These are phyloP conservation scores for Mus spicilegus DNA, from an alignment of 2,113 vertebrate species.

Conservation along the genomic window DNA sequence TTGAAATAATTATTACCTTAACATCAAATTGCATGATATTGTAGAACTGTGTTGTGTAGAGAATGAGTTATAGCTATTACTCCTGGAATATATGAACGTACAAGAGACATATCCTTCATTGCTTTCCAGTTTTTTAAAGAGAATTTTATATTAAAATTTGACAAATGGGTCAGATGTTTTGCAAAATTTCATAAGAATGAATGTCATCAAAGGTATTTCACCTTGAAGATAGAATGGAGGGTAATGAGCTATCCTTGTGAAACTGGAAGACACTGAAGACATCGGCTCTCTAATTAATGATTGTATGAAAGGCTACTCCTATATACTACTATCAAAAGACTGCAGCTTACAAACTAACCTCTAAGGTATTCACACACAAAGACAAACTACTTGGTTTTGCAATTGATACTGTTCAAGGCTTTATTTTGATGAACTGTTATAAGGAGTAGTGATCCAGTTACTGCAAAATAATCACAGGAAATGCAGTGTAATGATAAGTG, in stretches of 20 bases:
- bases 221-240: background rate
- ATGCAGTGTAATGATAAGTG: constrained; percentile 74
- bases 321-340: background rate
- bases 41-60: background rate
- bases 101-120: background rate
- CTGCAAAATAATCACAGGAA: constrained; percentile 73
- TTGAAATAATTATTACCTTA: background rate
- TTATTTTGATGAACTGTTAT: constrained; percentile 70
- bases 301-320: background rate
- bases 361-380: constrained; percentile 30
- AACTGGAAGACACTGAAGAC: background rate
- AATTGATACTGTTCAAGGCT: constrained; percentile 63
- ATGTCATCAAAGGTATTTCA: background rate
- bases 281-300: background rate
- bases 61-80: background rate
- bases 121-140: background rate
- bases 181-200: background rate
- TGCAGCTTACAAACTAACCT: constrained; percentile 29
- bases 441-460: constrained; percentile 54
- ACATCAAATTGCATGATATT: background rate
- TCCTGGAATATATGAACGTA: background rate
- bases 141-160: constrained; percentile 32
- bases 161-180: background rate
- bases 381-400: background rate
- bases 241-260: background rate